Base-by-base conservation (phyloP, 2,888 invertebrate species). In the Sepioteuthis lessoniana region DNA sequence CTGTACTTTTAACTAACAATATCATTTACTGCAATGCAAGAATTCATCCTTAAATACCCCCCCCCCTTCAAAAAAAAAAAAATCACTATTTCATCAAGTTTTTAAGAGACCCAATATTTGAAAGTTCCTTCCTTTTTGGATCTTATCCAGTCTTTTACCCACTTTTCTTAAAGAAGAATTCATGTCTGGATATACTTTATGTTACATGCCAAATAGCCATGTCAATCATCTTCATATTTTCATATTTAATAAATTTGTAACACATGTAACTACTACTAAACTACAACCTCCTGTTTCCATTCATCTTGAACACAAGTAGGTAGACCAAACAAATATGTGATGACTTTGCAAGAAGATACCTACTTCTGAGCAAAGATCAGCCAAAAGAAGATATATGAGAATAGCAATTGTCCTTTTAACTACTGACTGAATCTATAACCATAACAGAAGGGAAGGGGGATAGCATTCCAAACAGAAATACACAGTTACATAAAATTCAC, bases 331-430 rank as follows among this genome's bases (percentile, higher is more conserved):
- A 76, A 76, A n/a, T 13, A 76, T 35, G 60, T 60, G 31, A 60
- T 31, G 16, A 76, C n/a, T 25, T 55, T 21, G 55, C 55, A 55
- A 55, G 55, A 21, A 55, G 25, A 55, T 55, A 55, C 50, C 50
- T 50, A 8, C 35, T 76, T 76, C 76, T 76, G 4, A 60, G 28
- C 55, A 55, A 16, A n/a, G n/a, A 76, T 16, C n/a, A 35, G n/a
- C n/a, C n/a, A 76, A n/a, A n/a, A 13, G 76, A 35, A 76, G n/a
- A n/a, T 19, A 76, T n/a, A 35, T 76, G n/a, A 76, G 76, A 76
- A 76, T 76, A 76, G 76, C 76, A 76, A 76, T 76, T 76, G n/a
- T 76, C n/a, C n/a, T 76, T 76, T n/a, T n/a, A 76, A 76, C 31
- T n/a, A 76, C 76, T n/a, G 16, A 35, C 4, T 76, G 31, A 60